A percentile compares a stretch with the other conserved stretches of the same genome.
phyloP scores from a whole-genome alignment of 2,888 invertebrate genomes.

The Sarcophaga subvicina region DNA sequence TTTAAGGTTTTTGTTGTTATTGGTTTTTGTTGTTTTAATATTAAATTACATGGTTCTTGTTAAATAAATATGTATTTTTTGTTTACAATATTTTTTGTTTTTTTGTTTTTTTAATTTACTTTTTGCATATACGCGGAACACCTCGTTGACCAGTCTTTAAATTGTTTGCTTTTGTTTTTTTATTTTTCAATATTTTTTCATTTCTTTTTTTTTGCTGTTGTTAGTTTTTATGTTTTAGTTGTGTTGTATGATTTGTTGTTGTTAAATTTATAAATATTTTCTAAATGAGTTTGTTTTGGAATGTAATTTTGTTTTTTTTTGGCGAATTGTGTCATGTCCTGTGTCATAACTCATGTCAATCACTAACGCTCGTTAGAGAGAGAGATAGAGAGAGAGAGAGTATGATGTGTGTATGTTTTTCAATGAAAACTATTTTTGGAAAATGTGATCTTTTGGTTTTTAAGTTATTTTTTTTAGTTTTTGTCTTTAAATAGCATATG shows the following conservation, averaged over 20 bases:
- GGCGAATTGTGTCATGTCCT: not conserved
- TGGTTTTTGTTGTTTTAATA: conserved; percentile 32
- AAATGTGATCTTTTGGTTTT: no score
- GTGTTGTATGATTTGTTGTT: not conserved
- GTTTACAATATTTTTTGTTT: conserved; percentile 52
- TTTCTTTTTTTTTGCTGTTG: not conserved
- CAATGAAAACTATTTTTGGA: not conserved
- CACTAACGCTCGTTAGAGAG: not conserved
- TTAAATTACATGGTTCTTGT: conserved; percentile 42
- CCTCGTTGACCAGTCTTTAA: conserved; percentile 82
- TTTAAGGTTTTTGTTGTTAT: conserved; percentile 6
- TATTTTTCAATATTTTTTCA: conserved; percentile 16
- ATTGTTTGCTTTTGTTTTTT: conserved; percentile 74
- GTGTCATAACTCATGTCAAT: not conserved
- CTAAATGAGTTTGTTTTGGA: conserved; percentile 12
- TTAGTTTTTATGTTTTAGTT: conserved; percentile 3
- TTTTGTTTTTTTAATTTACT: conserved; percentile 70
- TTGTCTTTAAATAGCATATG: no score
- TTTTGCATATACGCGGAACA: conserved; percentile 82
- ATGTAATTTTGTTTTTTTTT: conserved; percentile 3
- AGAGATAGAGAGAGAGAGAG: not conserved
- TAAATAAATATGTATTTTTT: conserved; percentile 64
- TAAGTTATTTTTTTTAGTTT: no score
- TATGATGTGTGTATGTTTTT: not conserved
- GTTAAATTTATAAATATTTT: not conserved